These are phyloP conservation scores for Papilio xuthus DNA, from an alignment of 1,140 invertebrate genomes.

Conservation along the genomic window DNA sequence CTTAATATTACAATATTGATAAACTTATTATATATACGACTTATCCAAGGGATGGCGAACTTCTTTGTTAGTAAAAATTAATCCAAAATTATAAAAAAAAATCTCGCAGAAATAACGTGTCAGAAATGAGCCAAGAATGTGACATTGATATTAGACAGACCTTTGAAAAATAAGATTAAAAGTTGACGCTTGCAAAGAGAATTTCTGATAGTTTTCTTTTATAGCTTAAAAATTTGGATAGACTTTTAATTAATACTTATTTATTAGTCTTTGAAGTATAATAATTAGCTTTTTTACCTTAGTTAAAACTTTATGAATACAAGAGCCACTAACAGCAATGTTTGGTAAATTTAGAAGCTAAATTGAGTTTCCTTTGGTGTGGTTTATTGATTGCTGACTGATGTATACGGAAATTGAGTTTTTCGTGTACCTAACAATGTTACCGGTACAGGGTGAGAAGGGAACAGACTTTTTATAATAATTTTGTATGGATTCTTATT, in stretches of 20 bases:
- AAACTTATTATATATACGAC: too few relatives aligned
- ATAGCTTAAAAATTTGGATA: background rate
- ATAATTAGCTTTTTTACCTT: background rate
- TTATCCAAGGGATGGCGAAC: too few relatives aligned
- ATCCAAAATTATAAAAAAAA: too few relatives aligned
- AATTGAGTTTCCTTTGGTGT: slow-evolving; percentile 26
- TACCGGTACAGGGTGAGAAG: background rate
- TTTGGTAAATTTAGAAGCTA: slow-evolving; percentile 16
- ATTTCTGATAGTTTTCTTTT: too few relatives aligned
- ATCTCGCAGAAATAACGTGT: too few relatives aligned
- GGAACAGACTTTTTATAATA: background rate
- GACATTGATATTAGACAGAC: too few relatives aligned
- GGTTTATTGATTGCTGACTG: slow-evolving; percentile 26
- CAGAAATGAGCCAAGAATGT: too few relatives aligned
- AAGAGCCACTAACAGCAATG: slow-evolving; percentile 15
- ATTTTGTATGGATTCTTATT: background rate
- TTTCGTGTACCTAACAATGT: slow-evolving; percentile 7
- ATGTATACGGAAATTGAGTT: slow-evolving; percentile 25
- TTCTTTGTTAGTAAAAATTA: too few relatives aligned
- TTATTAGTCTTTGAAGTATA: background rate
- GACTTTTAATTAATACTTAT: background rate
- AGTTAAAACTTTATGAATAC: slow-evolving; percentile 15
- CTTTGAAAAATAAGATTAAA: too few relatives aligned
- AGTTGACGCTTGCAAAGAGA: too few relatives aligned
- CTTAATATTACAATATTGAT: too few relatives aligned